Evolutionary conservation across 2,113 vertebrate species (phyloP), one percentile per base, ranked within the genome.

Genomic region (Collichthys lucidus): DNA sequence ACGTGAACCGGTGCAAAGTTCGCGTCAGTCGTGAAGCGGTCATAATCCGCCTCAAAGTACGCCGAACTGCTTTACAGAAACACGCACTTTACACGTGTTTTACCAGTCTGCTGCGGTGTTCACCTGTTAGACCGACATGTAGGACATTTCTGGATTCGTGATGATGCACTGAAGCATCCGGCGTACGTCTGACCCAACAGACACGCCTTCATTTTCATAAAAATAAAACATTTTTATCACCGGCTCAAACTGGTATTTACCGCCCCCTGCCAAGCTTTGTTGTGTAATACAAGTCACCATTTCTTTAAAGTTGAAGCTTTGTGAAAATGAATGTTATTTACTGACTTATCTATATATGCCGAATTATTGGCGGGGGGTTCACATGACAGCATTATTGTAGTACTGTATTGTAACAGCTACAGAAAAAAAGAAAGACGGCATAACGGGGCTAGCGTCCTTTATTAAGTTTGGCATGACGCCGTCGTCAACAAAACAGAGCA

Each of bases 1-100:
- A 35, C 1, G 22, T 50, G 3, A 19, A 19, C 14, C 3, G 6
- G 88, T 4, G 29, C 90, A 89, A 91, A 92, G 88, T 91, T 78
- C 85, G 47, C 17, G 0, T 2, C 35, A 4, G 65, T 40, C 16
- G 19, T 3, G 7, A 20, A 46, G 57, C 15, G 3, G 11, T 12
- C 10, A 15, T 42, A 4, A 1, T 20, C 4, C 63, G 22, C 20
- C 4, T n/a, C 19, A 29, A 11, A 22, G n/a, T 2, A 1, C 4
- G 0, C 57, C 10, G 0, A 47, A 64, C 16, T 35, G 1, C 53
- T 1, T 16, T 8, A 1, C 22, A n/a, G 4, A 67, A 59, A 1
- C 14, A 0, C 14, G 0, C 14, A 3, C 7, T 60, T 76, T 0
- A 5, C 0, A 2, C 0, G 10, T 12, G 1, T 5, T 6, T 8